These are phyloP conservation scores for Geophilus truncorum DNA, from an alignment of 2,888 invertebrate species.

Conservation along the genomic window DNA sequence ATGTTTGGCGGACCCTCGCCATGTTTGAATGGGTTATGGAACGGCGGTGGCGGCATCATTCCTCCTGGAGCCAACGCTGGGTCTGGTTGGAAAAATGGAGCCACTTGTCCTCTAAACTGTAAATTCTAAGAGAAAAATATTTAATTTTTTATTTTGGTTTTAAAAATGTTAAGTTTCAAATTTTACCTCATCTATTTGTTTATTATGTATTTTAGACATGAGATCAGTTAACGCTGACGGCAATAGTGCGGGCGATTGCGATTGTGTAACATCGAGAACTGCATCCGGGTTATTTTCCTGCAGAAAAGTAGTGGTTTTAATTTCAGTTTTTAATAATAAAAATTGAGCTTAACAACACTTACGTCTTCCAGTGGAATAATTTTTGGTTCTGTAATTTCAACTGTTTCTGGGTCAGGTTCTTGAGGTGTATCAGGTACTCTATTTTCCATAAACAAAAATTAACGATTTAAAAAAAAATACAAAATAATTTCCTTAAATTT, in stretches of 20 bases:
- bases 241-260: conserved; percentile 36
- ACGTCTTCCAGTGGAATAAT: conserved; percentile 84
- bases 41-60: background rate
- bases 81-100: no score
- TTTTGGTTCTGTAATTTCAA: conserved; percentile 68
- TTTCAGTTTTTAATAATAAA: background rate
- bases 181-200: background rate
- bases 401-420: conserved; percentile 80
- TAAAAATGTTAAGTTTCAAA: no score
- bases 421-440: conserved; percentile 77
- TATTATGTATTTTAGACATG: conserved; percentile 36
- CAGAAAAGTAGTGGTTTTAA: background rate
- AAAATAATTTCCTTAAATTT: background rate
- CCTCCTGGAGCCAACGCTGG: background rate
- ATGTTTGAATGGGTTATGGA: background rate
- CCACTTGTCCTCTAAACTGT: no score
- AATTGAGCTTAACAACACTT: conserved; percentile 49
- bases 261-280: conserved; percentile 39
- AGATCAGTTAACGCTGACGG: conserved; percentile 39
- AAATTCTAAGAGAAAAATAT: no score
- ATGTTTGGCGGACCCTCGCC: background rate
- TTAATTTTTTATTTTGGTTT: no score
- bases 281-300: conserved; percentile 40
- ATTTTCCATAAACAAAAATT: conserved; percentile 15
- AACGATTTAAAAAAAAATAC: conserved; percentile 28